Base-by-base conservation (phyloP, 2,797 vertebrate genomes). In the Ptychadena robeensis region DNA sequence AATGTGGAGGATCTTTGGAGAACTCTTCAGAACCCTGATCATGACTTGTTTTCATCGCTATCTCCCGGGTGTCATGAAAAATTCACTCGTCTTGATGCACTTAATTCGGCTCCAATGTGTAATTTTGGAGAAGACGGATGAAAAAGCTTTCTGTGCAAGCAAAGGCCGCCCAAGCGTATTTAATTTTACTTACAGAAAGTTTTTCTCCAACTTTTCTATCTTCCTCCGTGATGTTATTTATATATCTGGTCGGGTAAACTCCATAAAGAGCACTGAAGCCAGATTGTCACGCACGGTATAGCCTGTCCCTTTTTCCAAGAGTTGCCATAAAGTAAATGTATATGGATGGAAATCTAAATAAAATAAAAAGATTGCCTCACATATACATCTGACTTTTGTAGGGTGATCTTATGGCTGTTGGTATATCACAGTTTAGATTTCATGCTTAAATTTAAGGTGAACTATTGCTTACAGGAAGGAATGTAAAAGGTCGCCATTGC, bases 31-130 rank as follows among this genome's bases (percentile, higher is more conserved):
- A 37, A 65, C 61, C 73, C 61, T 76, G 9, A 44, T 77, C 61
- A 48, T 65, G 27, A 18, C 28, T 25, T 66, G 61, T 66, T 25
- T 48, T 7, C 38, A 48, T 61, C 28, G 3, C 74, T 22, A 11
- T n/a, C 37, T 65, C 63, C 37, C 74, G 18, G 74, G 3, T 48
- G 61, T 66, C 35, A 77, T 66, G 63, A 77, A 77, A 66, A 77
- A 77, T 77, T 30, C 28, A 77, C 61, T 14, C 18, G 10, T 66
- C 35, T 66, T 48, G 61, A 66, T 77, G 61, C 74, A 77, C 35
- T 77, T 77, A 48, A 63, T 37, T 30, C 15, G 61, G 14, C n/a
- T 40, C 27, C 61, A 12, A 27, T 12, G 10, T 64, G 35, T 65
- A 14, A 30, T 30, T 27, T 30, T 9, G 35, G 25, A 31, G 61